These are phyloP conservation scores for Phalacrocorax carbo DNA, from an alignment of 2,113 vertebrate genomes.

Conservation along the genomic window DNA sequence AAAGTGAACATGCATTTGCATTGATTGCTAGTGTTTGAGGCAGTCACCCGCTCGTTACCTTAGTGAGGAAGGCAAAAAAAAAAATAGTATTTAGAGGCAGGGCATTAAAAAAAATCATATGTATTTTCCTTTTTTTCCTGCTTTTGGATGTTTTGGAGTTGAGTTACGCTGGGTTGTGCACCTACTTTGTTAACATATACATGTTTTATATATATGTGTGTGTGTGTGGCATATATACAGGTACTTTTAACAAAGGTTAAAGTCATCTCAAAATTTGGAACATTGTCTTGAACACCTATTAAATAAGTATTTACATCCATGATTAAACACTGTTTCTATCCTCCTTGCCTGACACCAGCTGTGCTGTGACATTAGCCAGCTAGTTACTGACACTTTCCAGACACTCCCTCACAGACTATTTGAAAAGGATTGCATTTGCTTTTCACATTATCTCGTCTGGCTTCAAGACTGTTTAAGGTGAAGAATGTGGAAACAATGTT, in stretches of 20 bases:
- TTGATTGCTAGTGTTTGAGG: background rate
- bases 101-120: background rate
- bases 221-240: background rate
- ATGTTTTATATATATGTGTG: background rate
- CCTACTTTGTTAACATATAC: background rate
- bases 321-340: background rate
- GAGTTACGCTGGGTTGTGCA: background rate
- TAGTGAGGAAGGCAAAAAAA: background rate
- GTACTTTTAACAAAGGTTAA: background rate
- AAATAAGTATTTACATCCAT: background rate
- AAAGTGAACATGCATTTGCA: background rate
- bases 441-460: background rate
- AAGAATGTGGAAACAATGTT: background rate
- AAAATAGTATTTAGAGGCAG: background rate
- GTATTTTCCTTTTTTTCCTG: background rate
- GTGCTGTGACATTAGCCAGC: background rate
- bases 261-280: background rate
- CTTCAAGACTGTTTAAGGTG: background rate
- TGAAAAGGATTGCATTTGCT: background rate
- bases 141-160: background rate
- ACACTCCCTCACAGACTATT: background rate
- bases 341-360: background rate
- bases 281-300: background rate
- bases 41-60: background rate
- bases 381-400: background rate